phyloP scores from a whole-genome alignment of 2,888 invertebrate species.

The Mythimna lalbum region DNA sequence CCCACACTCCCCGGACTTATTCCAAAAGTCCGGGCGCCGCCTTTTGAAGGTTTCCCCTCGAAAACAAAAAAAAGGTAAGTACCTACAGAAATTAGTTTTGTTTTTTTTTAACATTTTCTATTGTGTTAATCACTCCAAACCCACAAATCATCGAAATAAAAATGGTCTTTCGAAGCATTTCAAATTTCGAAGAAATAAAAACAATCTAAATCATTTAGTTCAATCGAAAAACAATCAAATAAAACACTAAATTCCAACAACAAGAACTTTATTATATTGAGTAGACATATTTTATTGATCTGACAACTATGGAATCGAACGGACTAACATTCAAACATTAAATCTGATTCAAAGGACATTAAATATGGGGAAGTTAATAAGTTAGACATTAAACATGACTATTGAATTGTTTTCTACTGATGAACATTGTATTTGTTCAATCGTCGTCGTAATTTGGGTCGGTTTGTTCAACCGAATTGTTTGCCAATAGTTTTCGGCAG shows the following conservation, averaged over 20 bases:
- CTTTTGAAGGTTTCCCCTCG: no score
- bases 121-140: neutral
- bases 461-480: conserved; percentile 52
- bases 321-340: conserved; percentile 30
- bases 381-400: conserved; percentile 31
- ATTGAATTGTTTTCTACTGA: conserved; percentile 29
- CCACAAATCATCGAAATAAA: neutral
- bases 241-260: conserved; percentile 30
- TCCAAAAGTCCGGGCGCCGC: no score
- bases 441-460: conserved; percentile 53
- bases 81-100: neutral
- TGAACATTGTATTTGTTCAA: conserved; percentile 47
- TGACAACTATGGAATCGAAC: conserved; percentile 40
- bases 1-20: no score
- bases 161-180: neutral
- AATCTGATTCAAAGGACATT: conserved; percentile 25
- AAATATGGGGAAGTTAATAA: conserved; percentile 16
- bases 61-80: no score
- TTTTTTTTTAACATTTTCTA: neutral
- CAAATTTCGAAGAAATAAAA: neutral
- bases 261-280: conserved; percentile 44
- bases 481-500: conserved; percentile 69
- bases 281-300: conserved; percentile 31
- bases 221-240: conserved; percentile 5
- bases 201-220: neutral